Evolutionary conservation across 2,888 invertebrate species (phyloP).

Genomic region (Rhorus exstirpatorius): DNA sequence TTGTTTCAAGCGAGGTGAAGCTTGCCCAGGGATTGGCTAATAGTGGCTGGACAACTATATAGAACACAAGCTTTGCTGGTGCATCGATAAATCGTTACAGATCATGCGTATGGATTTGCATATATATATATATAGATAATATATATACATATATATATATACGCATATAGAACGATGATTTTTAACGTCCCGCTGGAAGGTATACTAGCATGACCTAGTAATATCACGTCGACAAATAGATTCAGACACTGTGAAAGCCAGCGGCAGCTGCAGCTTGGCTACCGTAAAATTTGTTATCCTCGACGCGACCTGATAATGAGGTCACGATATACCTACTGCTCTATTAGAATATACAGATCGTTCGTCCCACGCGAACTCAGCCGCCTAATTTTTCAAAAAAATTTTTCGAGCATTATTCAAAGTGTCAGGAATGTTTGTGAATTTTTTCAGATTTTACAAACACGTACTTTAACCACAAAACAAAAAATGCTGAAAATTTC

Average conservation of each 20-base stretch:
- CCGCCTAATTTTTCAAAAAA: too few species aligned
- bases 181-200: constrained; percentile 35
- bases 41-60: constrained; percentile 35
- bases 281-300: constrained; percentile 51
- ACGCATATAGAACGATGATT: constrained; percentile 50
- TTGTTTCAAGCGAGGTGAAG: constrained; percentile 19
- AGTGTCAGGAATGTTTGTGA: too few species aligned
- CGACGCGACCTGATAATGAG: constrained; percentile 61
- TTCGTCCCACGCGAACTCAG: too few species aligned
- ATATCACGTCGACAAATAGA: constrained; percentile 74
- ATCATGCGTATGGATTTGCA: background rate
- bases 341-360: background rate
- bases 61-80: constrained; percentile 22
- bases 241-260: constrained; percentile 77
- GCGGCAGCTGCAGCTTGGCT: constrained; percentile 61
- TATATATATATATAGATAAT: background rate
- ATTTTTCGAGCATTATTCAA: too few species aligned
- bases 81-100: constrained; percentile 25
- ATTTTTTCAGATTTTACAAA: too few species aligned
- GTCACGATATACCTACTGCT: constrained; percentile 59
- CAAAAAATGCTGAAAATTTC: too few species aligned
- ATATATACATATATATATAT: background rate
- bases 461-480: too few species aligned
- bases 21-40: constrained; percentile 10
- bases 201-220: constrained; percentile 32